phyloP scores from a whole-genome alignment of 2,797 vertebrate species.

The Cacajao melanocephalus region DNA sequence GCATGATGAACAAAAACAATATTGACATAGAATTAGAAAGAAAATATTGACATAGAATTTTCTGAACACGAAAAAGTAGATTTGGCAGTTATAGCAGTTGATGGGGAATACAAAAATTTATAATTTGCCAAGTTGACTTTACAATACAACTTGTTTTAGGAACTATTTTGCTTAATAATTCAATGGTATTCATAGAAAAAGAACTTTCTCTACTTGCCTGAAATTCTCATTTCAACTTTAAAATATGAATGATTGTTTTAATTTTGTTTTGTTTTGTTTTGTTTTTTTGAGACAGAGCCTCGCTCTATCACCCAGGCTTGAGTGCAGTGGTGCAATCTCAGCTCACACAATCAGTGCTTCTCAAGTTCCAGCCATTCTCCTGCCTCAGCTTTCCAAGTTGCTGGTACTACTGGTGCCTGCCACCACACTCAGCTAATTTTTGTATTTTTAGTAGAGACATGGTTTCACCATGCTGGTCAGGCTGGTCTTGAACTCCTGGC shows the following conservation, averaged over 20 bases:
- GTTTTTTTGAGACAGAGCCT: not conserved
- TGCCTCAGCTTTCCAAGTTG: not conserved
- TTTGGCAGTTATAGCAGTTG: not conserved
- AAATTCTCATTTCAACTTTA: slow-evolving; percentile 43
- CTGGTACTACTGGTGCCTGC: not conserved
- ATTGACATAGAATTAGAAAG: not conserved
- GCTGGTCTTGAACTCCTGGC: not conserved
- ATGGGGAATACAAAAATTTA: not conserved
- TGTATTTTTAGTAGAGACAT: not conserved
- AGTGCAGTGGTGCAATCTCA: not conserved
- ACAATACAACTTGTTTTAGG: not conserved
- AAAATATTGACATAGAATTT: not conserved
- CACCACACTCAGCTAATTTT: not conserved
- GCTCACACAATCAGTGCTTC: not conserved
- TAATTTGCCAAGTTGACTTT: not conserved
- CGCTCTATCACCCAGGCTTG: not conserved
- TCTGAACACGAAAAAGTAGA: not conserved
- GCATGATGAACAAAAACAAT: not conserved
- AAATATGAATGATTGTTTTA: not conserved
- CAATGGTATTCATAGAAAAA: not conserved
- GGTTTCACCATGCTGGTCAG: not conserved
- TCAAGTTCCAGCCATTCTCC: not conserved
- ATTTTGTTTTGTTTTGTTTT: too few relatives aligned
- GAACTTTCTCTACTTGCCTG: slow-evolving; percentile 15
- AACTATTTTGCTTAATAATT: slow-evolving; percentile 39